These are phyloP conservation scores for Limnephilus auricula DNA, from an alignment of 2,888 invertebrate species.

Conservation along the genomic window DNA sequence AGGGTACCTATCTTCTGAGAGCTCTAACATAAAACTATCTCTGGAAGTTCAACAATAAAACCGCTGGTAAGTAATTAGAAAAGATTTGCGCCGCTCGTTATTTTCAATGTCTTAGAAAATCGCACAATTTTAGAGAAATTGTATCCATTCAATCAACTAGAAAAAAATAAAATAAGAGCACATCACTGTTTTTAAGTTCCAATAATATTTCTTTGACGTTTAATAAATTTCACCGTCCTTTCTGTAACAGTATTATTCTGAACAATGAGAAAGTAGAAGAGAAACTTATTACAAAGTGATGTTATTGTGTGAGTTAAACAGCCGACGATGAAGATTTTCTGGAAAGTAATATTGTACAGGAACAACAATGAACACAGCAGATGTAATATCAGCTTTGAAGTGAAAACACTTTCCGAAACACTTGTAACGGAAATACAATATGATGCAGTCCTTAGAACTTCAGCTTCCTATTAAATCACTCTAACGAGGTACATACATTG, in stretches of 20 bases:
- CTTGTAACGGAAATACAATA: neutral
- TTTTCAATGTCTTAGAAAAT: neutral
- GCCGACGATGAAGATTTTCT: neutral
- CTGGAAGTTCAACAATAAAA: neutral
- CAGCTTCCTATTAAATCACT: neutral
- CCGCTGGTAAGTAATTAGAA: neutral
- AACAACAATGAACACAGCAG: neutral
- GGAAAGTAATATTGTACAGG: neutral
- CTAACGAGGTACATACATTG: neutral
- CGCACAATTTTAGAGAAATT: neutral
- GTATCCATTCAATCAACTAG: neutral
- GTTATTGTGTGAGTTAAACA: neutral
- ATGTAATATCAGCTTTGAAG: neutral
- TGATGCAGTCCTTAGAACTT: neutral
- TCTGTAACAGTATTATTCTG: neutral
- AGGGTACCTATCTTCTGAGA: conserved; percentile 1
- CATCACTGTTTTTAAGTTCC: neutral
- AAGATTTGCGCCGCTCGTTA: neutral
- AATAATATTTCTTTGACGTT: neutral
- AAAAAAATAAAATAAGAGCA: neutral
- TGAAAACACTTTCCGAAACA: neutral
- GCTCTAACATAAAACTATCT: neutral
- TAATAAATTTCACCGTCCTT: neutral
- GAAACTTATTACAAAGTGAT: neutral
- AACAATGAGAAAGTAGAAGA: neutral